Percentiles rank a stretch among this genome's conserved stretches.
phyloP scores from a whole-genome alignment of 2,113 vertebrate species.

The Puma concolor region DNA sequence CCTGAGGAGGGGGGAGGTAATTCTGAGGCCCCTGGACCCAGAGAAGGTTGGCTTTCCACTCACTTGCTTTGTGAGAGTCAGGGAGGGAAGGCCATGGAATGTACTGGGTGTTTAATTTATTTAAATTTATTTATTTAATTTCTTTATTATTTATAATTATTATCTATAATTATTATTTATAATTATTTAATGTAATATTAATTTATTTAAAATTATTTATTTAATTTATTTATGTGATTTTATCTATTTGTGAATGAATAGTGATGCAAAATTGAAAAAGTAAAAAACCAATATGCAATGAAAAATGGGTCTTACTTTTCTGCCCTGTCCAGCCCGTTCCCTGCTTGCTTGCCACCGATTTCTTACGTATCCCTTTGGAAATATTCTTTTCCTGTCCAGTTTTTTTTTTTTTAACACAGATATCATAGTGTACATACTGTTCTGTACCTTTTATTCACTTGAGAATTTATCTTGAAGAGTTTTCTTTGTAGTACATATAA shows the following conservation, averaged over 20 bases:
- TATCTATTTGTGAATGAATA: not conserved
- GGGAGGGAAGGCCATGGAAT: not conserved
- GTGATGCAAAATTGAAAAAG: not conserved
- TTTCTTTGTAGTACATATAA: not conserved
- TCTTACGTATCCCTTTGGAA: not conserved
- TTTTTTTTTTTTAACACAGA: not conserved
- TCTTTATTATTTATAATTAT: not conserved
- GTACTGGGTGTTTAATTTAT: not conserved
- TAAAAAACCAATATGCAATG: not conserved
- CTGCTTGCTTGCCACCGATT: not conserved
- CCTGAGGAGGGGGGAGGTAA: too few relatives aligned
- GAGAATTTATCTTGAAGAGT: conserved; percentile 19
- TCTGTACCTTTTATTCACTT: not conserved
- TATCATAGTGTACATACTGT: not conserved
- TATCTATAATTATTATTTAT: too few relatives aligned
- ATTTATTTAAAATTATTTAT: not conserved
- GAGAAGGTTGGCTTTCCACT: not conserved
- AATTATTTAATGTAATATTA: not conserved
- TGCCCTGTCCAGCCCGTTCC: not conserved
- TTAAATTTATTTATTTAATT: not conserved
- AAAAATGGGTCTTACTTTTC: not conserved
- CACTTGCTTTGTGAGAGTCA: not conserved
- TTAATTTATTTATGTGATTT: not conserved
- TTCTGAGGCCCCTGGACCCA: not conserved
- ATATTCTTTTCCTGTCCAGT: not conserved